Evolutionary conservation across 2,888 invertebrate genomes (phyloP), one percentile per base, ranked within the genome.

Genomic region (Cantharis rufa): DNA sequence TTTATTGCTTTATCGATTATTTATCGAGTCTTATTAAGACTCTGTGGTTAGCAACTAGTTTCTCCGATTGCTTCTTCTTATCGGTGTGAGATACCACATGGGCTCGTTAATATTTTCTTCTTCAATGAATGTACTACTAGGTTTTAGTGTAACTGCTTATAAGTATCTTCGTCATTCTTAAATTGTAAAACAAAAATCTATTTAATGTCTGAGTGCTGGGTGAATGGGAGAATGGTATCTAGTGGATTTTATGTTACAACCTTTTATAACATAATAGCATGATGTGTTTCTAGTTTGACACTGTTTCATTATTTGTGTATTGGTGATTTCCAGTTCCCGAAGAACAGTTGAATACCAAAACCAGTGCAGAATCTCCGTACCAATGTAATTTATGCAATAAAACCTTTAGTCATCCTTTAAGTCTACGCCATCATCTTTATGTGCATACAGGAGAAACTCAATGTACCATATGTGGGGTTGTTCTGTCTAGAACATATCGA

Each of bases 381-480:
- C 64, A 66, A 66, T 66, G 64, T 15, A 66, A 18, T 66, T 18
- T 66, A 21, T 66, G 64, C 16, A 16, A 66, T 66, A 70, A 70
- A 48, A 15, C 15, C 18, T 70, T 70, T 62, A 48, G 9, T 21
- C 70, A 70, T 61, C 70, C 48, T 70, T 70, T 70, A 70, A 70
- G 70, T 70, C 24, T 70, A 48, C 32, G 15, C 11, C 70, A 70
- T 9, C 70, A 70, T 62, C 70, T 48, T n/a, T 48, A 70, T 24
- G 70, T 70, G 16, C 70, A 70, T 18, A 61, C 16, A 48, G 70
- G 70, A 70, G 62, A 16, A n/a, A 70, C 70, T 1, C 16, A 32
- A 15, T 70, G 70, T 18, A 10, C 61, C 24, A 62, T 70, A 32
- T 70, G 70, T 70, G 48, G 48, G 18, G 32, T 61, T 16, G 70